These are phyloP conservation scores for Ylistrum balloti DNA, from an alignment of 1,140 invertebrate genomes.

Conservation along the genomic window DNA sequence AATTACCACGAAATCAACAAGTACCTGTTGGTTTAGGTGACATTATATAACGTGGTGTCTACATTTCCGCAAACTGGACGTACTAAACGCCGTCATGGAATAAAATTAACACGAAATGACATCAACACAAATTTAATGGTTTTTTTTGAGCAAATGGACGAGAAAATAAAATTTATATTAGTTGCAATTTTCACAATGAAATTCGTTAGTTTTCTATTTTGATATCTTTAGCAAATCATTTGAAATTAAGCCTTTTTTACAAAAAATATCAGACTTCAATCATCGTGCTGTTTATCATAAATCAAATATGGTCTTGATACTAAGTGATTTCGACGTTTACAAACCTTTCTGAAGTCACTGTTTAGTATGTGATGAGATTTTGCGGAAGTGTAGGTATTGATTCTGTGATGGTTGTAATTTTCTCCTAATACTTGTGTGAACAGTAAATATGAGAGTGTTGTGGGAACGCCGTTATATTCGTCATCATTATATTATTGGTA, in stretches of 20 bases:
- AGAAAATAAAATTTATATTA: too few species aligned
- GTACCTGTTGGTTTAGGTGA: neutral
- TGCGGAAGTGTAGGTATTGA: neutral
- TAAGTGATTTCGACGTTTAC: too few species aligned
- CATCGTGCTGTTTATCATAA: too few species aligned
- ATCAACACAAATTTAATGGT: too few species aligned
- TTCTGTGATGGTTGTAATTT: slow-evolving; percentile 26
- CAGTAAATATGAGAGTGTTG: neutral
- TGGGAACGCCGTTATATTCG: neutral
- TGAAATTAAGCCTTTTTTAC: too few species aligned
- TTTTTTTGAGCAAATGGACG: too few species aligned
- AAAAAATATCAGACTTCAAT: too few species aligned
- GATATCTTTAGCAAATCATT: too few species aligned
- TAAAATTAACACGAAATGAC: too few species aligned
- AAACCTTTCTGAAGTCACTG: neutral
- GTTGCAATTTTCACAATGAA: too few species aligned
- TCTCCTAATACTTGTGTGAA: slow-evolving; percentile 14
- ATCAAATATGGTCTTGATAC: too few species aligned
- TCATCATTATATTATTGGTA: neutral
- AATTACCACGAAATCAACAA: neutral
- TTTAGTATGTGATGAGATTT: neutral
- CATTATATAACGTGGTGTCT: neutral
- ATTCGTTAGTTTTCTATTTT: too few species aligned
- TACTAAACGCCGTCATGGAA: neutral
- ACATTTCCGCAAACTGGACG: neutral